These are phyloP conservation scores for Pollenia amentaria DNA, from an alignment of 2,888 invertebrate species.

Conservation along the genomic window DNA sequence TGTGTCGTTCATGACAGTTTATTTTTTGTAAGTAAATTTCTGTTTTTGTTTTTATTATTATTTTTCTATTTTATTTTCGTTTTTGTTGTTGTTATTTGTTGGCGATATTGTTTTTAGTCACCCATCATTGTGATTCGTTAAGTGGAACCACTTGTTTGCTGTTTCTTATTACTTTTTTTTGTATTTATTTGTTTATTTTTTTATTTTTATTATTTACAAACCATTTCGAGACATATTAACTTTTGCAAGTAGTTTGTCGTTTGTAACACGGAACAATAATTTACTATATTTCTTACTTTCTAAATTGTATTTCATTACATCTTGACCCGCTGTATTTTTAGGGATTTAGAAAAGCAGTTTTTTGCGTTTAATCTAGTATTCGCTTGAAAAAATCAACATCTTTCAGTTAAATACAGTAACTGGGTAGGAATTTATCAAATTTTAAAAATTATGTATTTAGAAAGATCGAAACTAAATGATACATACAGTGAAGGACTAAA, in stretches of 20 bases:
- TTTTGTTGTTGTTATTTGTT: conserved; percentile 14
- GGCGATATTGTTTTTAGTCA: conserved; percentile 38
- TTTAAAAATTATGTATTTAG: too few species aligned
- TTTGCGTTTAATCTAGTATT: too few species aligned
- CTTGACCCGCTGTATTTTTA: too few species aligned
- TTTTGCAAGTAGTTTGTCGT: conserved; percentile 18
- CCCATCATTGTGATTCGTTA: conserved; percentile 41
- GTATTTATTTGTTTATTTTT: conserved; percentile 23
- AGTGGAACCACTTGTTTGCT: conserved; percentile 60
- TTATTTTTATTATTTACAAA: conserved; percentile 28
- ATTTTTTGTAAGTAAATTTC: conserved; percentile 4
- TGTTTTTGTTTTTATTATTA: conserved; percentile 25
- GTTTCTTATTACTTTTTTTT: conserved; percentile 23
- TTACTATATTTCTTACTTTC: conserved; percentile 26
- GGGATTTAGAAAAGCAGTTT: too few species aligned
- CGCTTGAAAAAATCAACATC: too few species aligned
- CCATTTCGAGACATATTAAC: conserved; percentile 5
- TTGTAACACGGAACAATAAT: conserved; percentile 36
- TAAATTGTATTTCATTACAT: conserved; percentile 1
- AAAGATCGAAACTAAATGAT: too few species aligned
- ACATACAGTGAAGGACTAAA: too few species aligned
- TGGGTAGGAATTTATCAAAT: too few species aligned
- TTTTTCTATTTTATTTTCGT: conserved; percentile 6
- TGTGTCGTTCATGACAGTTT: not conserved
- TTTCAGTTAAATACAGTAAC: too few species aligned